Evolutionary conservation across 2,888 invertebrate species (phyloP), one percentile per base, ranked within the genome.

Genomic region (Callyntrura guangdongensis): DNA sequence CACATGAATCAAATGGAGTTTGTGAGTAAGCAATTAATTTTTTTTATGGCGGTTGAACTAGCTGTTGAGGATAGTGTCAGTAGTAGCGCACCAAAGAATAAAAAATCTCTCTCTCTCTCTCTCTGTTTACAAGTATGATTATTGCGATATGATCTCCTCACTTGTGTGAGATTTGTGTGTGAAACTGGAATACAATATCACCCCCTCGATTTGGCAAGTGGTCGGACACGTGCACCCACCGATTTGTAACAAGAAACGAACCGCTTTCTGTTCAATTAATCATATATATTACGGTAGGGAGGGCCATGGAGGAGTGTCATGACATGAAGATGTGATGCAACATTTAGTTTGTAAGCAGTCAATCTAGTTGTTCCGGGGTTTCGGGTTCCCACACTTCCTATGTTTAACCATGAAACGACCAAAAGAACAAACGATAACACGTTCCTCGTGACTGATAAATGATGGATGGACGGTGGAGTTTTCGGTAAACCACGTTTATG

Each of bases 201-300:
- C 86, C 90, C 89, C 86, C 82, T 72, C 74, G 5, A 20, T 69
- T 47, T 59, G 69, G 83, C 86, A 69, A 90, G 72, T 86, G 90
- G 86, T 86, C 81, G 49, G 90, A 69, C 90, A 90, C 90, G 90
- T 90, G 90, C 64, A 36, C 14, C 47, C 86, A 64, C 56, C 69
- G 90, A 86, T 59, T 84, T 56, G 83, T 72, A 22, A 64, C 69
- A 47, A 20, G 72, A 53, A 56, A 86, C 36, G 86, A 86, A 82
- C 86, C 82, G 74, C 74, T 83, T 86, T 20, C 61, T 84, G 83
- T 69, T 85, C 69, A 85, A 85, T 85, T 81, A 85, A 90, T 85
- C 90, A 85, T 85, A 77, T 67, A 81, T 12, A 72, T 56, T 74
- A 36, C 17, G 53, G 83, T 12, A 59, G 59, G 47, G 67, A 64